Evolutionary conservation across 2,797 vertebrate genomes (phyloP), one percentile per base, ranked within the genome.

Genomic region (Dromococcyx pavoninus): DNA sequence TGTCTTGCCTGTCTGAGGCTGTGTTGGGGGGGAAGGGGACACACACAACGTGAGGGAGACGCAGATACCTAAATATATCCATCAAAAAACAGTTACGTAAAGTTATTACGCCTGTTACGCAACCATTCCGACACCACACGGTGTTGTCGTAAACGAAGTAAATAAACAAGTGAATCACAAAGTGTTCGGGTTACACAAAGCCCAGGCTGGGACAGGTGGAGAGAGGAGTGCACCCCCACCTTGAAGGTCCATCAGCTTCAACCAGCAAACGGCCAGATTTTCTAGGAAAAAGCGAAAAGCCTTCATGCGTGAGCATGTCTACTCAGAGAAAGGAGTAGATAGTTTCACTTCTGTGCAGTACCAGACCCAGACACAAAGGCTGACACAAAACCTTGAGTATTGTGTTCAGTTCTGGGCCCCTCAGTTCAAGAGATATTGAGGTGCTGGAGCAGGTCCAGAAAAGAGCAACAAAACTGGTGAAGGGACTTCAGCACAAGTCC

Each of bases 301-400:
- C 14, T 6, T 18, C 13, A 4, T 0, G 7, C 0, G 1, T 1
- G 21, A 72, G 41, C 39, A 27, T 1, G 16, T 3, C 35, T 10
- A 1, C 1, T 7, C 43, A 3, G 9, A 6, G 46, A 7, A 32
- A 0, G 9, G 33, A 25, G 21, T 23, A 19, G 7, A 2, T 2
- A 4, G 28, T 16, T 13, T n/a, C 1, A 2, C 3, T 17, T 8
- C 56, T 7, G 9, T 15, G 5, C 4, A 3, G 57, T 0, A 3
- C 27, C 3, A 41, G 13, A 54, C 14, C 7, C 56, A 19, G 25
- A 2, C 1, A 3, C 19, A 9, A 28, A 16, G 28, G 23, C n/a
- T n/a, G n/a, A n/a, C n/a, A n/a, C n/a, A n/a, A n/a, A n/a, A n/a
- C n/a, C n/a, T n/a, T n/a, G n/a, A n/a, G n/a, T n/a, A n/a, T n/a